Conservation (phyloP, 64 coral and sea anemone species). For the Porites lutea region DNA sequence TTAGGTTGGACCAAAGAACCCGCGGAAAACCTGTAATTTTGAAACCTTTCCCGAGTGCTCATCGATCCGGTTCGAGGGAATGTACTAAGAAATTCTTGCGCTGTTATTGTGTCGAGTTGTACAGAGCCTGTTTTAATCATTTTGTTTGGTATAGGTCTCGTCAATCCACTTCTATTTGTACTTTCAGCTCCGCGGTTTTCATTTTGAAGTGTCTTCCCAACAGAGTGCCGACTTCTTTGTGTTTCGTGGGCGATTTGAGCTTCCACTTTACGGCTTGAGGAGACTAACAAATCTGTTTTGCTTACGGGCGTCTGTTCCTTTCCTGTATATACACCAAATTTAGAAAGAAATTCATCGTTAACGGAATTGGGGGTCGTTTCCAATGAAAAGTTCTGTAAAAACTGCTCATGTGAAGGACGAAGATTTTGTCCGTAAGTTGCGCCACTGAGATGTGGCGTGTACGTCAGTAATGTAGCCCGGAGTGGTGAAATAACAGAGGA, state of each 20-base stretch:
- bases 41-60: neutral
- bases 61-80: neutral
- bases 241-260: neutral
- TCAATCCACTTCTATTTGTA: neutral
- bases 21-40: neutral
- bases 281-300: neutral
- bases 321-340: slow-evolving; percentile 41
- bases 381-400: neutral
- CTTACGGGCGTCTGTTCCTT: neutral
- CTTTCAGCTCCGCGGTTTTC: slow-evolving; percentile 27
- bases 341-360: slow-evolving; percentile 35
- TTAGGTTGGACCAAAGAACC: neutral
- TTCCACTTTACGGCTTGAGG: neutral
- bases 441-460: neutral
- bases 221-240: neutral
- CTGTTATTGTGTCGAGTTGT: neutral
- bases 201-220: slow-evolving; percentile 7
- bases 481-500: neutral
- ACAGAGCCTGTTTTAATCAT: neutral
- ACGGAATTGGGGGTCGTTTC: slow-evolving; percentile 9
- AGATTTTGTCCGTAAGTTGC: slow-evolving; percentile 18
- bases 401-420: neutral
- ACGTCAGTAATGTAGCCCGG: neutral
- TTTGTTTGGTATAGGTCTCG: neutral
- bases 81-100: neutral